Conservation (phyloP, 2,113 vertebrate species). For the Hippopotamus amphibius region DNA sequence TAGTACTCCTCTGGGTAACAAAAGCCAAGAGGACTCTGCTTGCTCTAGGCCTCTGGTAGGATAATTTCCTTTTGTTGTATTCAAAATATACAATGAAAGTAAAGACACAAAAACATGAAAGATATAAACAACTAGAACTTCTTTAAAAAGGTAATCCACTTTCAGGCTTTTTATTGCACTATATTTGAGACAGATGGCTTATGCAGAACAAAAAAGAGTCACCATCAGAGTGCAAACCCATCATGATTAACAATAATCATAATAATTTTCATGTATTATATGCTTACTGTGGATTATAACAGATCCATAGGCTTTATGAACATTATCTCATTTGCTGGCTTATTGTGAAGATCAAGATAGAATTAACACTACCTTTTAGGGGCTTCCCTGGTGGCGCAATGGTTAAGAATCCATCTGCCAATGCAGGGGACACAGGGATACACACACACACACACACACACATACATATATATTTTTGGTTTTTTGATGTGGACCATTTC, state of each 20-base stretch:
- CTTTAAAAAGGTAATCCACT: slow-evolving; percentile 53
- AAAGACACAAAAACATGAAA: slow-evolving; percentile 51
- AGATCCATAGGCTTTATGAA: background rate
- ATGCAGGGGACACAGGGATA: too few relatives aligned
- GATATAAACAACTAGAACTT: slow-evolving; percentile 51
- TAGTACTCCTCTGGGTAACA: slow-evolving; percentile 22
- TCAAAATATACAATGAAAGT: slow-evolving; percentile 53
- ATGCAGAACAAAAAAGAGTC: slow-evolving; percentile 13
- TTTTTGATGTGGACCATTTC: too few relatives aligned
- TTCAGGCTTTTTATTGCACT: background rate
- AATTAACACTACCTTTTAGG: background rate
- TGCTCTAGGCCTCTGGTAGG: background rate
- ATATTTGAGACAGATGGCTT: slow-evolving; percentile 55
- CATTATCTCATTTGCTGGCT: slow-evolving; percentile 5
- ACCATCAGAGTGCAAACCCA: background rate
- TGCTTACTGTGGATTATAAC: background rate
- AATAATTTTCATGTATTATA: slow-evolving; percentile 22
- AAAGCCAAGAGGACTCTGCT: slow-evolving; percentile 52
- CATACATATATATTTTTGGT: too few relatives aligned
- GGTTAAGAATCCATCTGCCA: too few relatives aligned
- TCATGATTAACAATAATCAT: slow-evolving; percentile 5
- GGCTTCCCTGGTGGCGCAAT: too few relatives aligned
- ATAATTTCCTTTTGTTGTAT: slow-evolving; percentile 57
- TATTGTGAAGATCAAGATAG: slow-evolving; percentile 36
- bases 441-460: too few relatives aligned